A percentile compares a stretch with the other conserved stretches of the same genome.
Evolutionary conservation across 2,888 invertebrate genomes (phyloP).

Genomic region (Hirudinaria manillensis): DNA sequence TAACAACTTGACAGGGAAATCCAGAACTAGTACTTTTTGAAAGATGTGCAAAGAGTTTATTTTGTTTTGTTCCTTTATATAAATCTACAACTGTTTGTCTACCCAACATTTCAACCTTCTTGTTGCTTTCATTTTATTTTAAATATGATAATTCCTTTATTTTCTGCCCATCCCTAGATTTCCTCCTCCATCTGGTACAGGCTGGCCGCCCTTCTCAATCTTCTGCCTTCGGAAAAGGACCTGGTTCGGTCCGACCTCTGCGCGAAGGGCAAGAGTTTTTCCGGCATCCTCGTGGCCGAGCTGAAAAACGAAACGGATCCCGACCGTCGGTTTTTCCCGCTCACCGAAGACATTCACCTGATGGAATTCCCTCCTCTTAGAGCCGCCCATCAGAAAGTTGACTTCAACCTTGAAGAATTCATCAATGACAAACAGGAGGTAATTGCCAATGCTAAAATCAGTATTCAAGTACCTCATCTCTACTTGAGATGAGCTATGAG

Average conservation of each 20-base stretch:
- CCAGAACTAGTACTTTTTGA: too few relatives aligned
- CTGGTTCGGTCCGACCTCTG: constrained; percentile 11
- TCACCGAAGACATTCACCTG: constrained; percentile 49
- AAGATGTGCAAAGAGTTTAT: not conserved
- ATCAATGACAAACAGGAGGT: constrained; percentile 49
- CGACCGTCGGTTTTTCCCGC: constrained; percentile 40
- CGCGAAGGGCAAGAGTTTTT: not conserved
- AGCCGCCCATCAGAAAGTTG: constrained; percentile 44
- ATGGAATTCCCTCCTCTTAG: constrained; percentile 47
- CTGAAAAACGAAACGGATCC: not conserved
- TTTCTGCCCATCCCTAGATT: constrained; percentile 56
- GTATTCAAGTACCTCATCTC: constrained; percentile 10
- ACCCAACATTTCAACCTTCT: too few relatives aligned
- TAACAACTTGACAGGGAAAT: too few relatives aligned
- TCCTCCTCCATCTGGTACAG: constrained; percentile 74
- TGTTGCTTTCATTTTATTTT: not conserved
- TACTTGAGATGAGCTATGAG: too few relatives aligned
- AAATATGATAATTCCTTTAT: too few relatives aligned
- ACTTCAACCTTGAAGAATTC: constrained; percentile 44
- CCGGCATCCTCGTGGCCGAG: not conserved
- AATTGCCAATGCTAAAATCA: too few relatives aligned
- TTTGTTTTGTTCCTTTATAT: not conserved
- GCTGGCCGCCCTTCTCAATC: constrained; percentile 72
- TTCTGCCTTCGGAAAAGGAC: constrained; percentile 65
- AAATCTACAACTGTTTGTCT: not conserved